A percentile compares a stretch with the other conserved stretches of the same genome.
These are phyloP conservation scores for Leptosomus discolor DNA, from an alignment of 2,113 vertebrate species.

Conservation along the genomic window DNA sequence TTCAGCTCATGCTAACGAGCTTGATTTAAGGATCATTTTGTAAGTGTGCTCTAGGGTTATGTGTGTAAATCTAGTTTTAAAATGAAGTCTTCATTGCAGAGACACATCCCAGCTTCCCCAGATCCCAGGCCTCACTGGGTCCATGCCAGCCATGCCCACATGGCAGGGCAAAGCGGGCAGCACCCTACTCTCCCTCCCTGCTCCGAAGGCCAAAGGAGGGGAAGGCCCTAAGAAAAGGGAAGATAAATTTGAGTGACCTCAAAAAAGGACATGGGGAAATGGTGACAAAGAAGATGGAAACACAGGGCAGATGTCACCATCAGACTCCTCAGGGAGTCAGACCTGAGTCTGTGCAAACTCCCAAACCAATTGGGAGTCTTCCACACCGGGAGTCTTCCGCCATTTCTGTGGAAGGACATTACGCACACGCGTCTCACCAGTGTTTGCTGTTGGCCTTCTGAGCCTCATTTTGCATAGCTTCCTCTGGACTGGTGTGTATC, in stretches of 20 bases:
- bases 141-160: neutral
- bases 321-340: neutral
- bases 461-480: neutral
- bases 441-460: neutral
- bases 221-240: neutral
- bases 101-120: neutral
- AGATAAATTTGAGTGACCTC: neutral
- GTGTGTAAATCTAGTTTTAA: neutral
- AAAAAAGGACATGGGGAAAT: neutral
- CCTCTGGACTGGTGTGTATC: neutral
- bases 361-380: too few relatives aligned
- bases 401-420: accelerated
- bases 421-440: neutral
- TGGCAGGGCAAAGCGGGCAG: neutral
- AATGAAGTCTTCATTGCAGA: neutral
- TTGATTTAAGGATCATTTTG: neutral
- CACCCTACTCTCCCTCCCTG: accelerated
- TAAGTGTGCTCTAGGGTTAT: neutral
- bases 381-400: neutral
- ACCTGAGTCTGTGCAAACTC: neutral
- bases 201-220: neutral
- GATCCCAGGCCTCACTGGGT: neutral
- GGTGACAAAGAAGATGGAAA: neutral
- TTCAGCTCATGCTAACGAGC: neutral
- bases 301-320: neutral